Percentiles rank a stretch among this genome's conserved stretches.
Conservation (phyloP, 2,888 invertebrate species). For the Brenthis ino region DNA sequence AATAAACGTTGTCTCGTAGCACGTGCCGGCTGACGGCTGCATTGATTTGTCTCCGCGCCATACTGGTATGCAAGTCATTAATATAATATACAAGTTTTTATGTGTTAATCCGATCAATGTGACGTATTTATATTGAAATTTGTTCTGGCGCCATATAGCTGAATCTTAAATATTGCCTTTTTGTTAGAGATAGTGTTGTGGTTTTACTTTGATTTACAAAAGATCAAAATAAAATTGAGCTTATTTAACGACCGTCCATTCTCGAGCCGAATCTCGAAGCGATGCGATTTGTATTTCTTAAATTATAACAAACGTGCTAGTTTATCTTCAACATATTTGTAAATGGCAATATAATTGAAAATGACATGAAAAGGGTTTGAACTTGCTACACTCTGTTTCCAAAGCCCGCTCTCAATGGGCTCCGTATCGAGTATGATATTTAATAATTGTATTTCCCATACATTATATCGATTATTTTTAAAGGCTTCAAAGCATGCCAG, state of each 20-base stretch:
- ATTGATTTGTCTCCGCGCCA: not conserved
- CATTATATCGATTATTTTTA: no score
- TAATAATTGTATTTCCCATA: no score
- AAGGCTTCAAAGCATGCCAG: no score
- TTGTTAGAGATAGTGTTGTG: not conserved
- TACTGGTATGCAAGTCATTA: conserved; percentile 6
- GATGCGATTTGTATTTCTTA: no score
- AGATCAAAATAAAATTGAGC: not conserved
- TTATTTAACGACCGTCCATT: not conserved
- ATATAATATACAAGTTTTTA: not conserved
- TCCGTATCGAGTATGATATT: no score
- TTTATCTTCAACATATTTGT: no score
- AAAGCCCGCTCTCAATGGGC: no score
- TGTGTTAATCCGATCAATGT: not conserved
- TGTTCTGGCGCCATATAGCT: conserved; percentile 7
- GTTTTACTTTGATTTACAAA: not conserved
- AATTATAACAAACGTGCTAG: no score
- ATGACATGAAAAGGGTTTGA: no score
- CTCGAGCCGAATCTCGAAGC: no score
- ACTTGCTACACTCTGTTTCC: no score
- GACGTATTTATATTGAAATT: not conserved
- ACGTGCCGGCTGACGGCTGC: not conserved
- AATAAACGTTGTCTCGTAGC: not conserved
- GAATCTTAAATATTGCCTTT: not conserved
- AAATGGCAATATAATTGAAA: no score